phyloP scores from a whole-genome alignment of 2,888 invertebrate genomes.

The Carterocephalus palaemon region DNA sequence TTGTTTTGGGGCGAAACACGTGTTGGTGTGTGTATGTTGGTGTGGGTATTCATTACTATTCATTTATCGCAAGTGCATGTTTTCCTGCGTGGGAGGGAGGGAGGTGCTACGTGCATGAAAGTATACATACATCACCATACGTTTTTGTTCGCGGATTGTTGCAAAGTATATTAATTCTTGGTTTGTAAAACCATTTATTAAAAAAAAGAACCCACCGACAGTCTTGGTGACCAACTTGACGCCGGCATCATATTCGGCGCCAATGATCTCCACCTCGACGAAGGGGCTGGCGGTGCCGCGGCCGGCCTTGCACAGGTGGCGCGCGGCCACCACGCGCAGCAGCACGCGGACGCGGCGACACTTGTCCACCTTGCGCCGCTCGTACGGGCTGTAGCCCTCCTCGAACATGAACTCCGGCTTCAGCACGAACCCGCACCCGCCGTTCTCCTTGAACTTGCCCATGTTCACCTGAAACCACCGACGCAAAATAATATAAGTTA shows the following conservation, averaged over 20 bases:
- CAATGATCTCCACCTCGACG: slow-evolving; percentile 93
- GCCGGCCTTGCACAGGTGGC: slow-evolving; percentile 91
- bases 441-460: slow-evolving; percentile 95
- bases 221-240: slow-evolving; percentile 91
- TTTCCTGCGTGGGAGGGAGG: too few relatives aligned
- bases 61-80: too few relatives aligned
- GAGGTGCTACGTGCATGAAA: too few relatives aligned
- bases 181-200: too few relatives aligned
- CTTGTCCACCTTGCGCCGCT: slow-evolving; percentile 77
- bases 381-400: slow-evolving; percentile 88
- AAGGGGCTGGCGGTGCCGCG: slow-evolving; percentile 93
- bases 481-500: too few relatives aligned
- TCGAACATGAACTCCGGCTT: slow-evolving; percentile 93
- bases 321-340: slow-evolving; percentile 90
- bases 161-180: too few relatives aligned
- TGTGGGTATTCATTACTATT: too few relatives aligned
- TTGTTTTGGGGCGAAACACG: too few relatives aligned
- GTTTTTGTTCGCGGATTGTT: too few relatives aligned
- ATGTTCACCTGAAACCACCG: slow-evolving; percentile 97
- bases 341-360: slow-evolving; percentile 77
- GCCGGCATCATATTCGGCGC: slow-evolving; percentile 92
- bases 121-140: too few relatives aligned
- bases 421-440: slow-evolving; percentile 93
- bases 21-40: too few relatives aligned
- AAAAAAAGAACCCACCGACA: slow-evolving; percentile 81